phyloP scores from a whole-genome alignment of 92 coral and sea anemone species.

The Palythoa heliodiscus region DNA sequence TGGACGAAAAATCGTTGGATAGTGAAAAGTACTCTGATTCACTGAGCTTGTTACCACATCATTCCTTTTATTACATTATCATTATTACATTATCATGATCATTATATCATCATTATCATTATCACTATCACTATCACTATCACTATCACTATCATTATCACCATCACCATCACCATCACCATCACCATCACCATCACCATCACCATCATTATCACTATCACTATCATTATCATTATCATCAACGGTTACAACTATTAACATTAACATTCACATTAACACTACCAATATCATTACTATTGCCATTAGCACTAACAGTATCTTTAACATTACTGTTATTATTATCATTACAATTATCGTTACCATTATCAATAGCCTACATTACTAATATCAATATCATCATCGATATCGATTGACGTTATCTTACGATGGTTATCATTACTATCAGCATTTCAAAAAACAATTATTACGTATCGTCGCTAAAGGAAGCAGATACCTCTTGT shows the following conservation, averaged over 20 bases:
- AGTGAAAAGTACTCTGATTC: neutral
- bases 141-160: neutral
- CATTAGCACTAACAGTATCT: no score
- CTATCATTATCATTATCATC: neutral
- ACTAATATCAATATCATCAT: no score
- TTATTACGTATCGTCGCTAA: neutral
- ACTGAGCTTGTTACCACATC: neutral
- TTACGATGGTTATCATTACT: neutral
- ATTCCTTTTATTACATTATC: neutral
- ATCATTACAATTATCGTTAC: no score
- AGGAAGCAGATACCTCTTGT: conserved; percentile 64
- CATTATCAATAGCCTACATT: no score
- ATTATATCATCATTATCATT: neutral
- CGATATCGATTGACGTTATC: no score
- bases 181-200: neutral
- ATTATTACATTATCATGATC: neutral
- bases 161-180: neutral
- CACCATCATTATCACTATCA: neutral
- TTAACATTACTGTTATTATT: no score
- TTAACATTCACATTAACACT: no score
- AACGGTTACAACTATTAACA: no score
- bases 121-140: neutral
- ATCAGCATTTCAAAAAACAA: neutral
- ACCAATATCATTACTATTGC: no score
- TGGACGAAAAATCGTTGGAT: neutral